These are phyloP conservation scores for Sclerodermus sp. DNA, from an alignment of 2,888 invertebrate genomes.

Conservation along the genomic window DNA sequence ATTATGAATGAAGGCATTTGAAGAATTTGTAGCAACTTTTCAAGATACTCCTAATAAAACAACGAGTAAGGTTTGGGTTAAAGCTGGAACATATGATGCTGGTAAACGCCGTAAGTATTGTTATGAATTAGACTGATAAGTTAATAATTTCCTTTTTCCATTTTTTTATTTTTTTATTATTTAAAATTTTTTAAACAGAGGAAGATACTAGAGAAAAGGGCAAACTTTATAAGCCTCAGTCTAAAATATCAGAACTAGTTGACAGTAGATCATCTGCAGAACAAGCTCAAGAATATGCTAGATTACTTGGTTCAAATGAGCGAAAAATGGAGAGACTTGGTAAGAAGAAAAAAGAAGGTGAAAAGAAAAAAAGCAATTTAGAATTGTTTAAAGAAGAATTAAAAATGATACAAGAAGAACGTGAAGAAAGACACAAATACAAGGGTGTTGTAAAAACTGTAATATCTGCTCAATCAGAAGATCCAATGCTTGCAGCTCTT, in stretches of 20 bases:
- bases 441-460: constrained; percentile 71
- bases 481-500: constrained; percentile 52
- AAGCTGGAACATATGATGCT: constrained; percentile 96
- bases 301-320: constrained; percentile 64
- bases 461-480: constrained; percentile 46
- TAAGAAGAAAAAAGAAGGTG: constrained; percentile 73
- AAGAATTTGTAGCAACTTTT: constrained; percentile 97
- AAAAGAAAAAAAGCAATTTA: constrained; percentile 94
- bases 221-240: constrained; percentile 89
- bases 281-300: constrained; percentile 71
- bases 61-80: constrained; percentile 91
- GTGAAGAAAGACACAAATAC: constrained; percentile 92
- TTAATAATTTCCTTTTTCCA: too few relatives aligned
- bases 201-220: constrained; percentile 88
- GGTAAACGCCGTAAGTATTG: constrained; percentile 80
- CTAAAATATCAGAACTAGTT: constrained; percentile 69
- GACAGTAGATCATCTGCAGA: constrained; percentile 63
- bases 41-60: constrained; percentile 81
- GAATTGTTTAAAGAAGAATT: constrained; percentile 98
- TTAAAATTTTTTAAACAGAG: constrained; percentile 66
- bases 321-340: constrained; percentile 67
- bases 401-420: constrained; percentile 96
- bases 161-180: constrained; percentile 19
- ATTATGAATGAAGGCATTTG: constrained; percentile 70
- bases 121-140: too few relatives aligned